Evolutionary conservation across 2,113 vertebrate genomes (phyloP).

Genomic region (Centropus unirufus): DNA sequence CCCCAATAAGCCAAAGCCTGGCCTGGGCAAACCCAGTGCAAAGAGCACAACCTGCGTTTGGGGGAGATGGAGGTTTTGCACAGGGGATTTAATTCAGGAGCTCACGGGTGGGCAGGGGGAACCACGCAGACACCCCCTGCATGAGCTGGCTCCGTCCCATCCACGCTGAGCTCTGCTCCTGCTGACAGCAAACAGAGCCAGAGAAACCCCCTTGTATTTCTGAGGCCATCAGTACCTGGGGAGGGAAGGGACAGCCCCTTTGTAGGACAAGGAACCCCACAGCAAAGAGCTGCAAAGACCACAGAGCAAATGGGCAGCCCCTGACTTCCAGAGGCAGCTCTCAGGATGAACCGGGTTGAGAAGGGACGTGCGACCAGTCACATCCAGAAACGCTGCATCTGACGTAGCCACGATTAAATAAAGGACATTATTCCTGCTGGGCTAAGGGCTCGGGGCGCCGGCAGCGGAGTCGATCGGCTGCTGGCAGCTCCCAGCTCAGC

Average conservation of each 20-base stretch:
- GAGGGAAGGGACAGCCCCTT: neutral
- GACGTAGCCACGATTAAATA: neutral
- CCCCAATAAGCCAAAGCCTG: neutral
- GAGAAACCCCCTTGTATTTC: neutral
- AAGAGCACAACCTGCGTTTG: neutral
- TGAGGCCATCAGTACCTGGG: neutral
- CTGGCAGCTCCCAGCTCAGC: neutral
- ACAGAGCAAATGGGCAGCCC: fast-evolving
- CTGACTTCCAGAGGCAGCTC: fast-evolving
- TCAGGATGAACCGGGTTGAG: neutral
- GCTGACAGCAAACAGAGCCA: fast-evolving
- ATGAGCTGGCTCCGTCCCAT: fast-evolving
- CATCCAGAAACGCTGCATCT: fast-evolving
- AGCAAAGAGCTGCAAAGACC: neutral
- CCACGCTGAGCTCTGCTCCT: neutral
- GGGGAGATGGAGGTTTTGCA: neutral
- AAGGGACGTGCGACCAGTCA: neutral
- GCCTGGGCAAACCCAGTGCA: neutral
- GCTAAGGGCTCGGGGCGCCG: neutral
- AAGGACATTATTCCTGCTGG: neutral
- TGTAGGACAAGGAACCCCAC: neutral
- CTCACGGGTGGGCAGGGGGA: fast-evolving
- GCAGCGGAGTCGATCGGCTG: neutral
- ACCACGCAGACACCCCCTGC: fast-evolving
- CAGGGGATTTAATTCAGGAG: neutral